A percentile compares a stretch with the other conserved stretches of the same genome.
Conservation (phyloP, 2,797 vertebrate genomes). For the Urocyon cinereoargenteus region DNA sequence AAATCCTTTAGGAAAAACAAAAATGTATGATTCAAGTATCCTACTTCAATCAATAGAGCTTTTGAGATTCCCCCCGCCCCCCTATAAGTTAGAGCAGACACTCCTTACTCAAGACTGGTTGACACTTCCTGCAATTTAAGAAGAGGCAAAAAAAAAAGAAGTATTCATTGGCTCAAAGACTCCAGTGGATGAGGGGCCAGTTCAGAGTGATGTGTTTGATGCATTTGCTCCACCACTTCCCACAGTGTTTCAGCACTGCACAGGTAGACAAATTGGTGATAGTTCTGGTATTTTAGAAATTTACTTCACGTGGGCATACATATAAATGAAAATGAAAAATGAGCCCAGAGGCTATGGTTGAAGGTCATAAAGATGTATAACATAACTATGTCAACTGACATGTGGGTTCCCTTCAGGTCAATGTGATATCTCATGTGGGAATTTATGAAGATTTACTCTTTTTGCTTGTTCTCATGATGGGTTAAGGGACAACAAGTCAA, state of each 20-base stretch:
- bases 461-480: not conserved
- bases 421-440: not conserved
- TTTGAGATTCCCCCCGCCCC: not conserved
- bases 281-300: not conserved
- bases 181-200: constrained; percentile 41
- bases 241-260: not conserved
- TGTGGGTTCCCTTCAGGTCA: not conserved
- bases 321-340: not conserved
- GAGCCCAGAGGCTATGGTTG: not conserved
- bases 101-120: constrained; percentile 66
- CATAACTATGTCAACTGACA: not conserved
- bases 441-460: not conserved
- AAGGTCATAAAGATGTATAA: not conserved
- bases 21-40: constrained; percentile 70
- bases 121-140: constrained; percentile 70
- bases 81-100: constrained; percentile 73
- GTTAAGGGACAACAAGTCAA: not conserved
- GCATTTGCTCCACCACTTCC: not conserved
- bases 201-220: not conserved
- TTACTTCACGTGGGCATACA: not conserved
- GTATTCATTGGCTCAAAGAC: constrained; percentile 66
- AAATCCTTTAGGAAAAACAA: constrained; percentile 39
- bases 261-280: not conserved
- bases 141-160: constrained; percentile 73
- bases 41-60: constrained; percentile 68